These are phyloP conservation scores for Nibea albiflora DNA, from an alignment of 2,113 vertebrate genomes.

Conservation along the genomic window DNA sequence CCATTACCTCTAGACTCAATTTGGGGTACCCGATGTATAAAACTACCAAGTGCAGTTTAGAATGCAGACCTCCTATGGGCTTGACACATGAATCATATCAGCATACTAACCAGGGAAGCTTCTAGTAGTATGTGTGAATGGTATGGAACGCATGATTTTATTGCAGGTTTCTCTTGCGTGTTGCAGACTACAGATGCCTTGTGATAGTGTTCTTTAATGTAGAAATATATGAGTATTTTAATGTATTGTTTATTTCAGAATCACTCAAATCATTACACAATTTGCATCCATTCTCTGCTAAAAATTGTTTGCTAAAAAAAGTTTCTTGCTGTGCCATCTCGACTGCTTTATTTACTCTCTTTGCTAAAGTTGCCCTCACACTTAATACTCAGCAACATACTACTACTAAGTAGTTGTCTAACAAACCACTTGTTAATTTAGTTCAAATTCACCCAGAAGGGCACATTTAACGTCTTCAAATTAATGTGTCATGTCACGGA, in stretches of 20 bases:
- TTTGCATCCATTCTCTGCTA: background rate
- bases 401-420: background rate
- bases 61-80: background rate
- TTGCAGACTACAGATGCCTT: background rate
- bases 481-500: slow-evolving; percentile 29
- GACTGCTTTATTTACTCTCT: slow-evolving; percentile 13
- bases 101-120: background rate
- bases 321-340: slow-evolving; percentile 4
- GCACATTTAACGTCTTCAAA: slow-evolving; percentile 7
- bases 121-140: background rate
- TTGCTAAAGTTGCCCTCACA: background rate
- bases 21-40: background rate
- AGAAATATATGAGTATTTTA: background rate
- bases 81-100: background rate
- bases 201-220: background rate
- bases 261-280: background rate
- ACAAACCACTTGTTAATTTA: background rate
- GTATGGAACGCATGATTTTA: background rate
- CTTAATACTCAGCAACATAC: too few species aligned
- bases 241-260: background rate
- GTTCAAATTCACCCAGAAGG: background rate
- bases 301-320: background rate
- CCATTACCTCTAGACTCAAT: background rate
- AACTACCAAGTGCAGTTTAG: background rate
- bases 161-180: background rate